These are phyloP conservation scores for Actenoides lindsayi DNA, from an alignment of 2,113 vertebrate genomes.

Conservation along the genomic window DNA sequence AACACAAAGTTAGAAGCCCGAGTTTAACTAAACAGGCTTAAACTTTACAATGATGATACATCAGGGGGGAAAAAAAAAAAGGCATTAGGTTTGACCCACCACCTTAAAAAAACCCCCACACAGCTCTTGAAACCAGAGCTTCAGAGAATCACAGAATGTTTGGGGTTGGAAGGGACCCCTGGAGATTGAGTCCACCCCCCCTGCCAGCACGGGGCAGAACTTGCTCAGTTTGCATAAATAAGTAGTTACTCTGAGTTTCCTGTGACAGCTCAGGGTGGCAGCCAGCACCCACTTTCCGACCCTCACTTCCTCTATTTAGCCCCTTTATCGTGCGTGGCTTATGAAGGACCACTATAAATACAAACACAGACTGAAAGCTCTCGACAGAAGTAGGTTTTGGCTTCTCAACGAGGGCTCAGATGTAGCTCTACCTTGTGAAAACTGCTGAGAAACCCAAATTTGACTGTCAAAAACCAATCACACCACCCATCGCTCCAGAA, in stretches of 20 bases:
- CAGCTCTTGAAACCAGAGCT: not conserved
- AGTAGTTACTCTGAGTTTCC: not conserved
- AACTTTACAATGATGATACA: not conserved
- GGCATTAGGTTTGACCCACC: rapidly evolving
- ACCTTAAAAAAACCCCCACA: not conserved
- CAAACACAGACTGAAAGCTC: not conserved
- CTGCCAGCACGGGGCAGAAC: too few relatives aligned
- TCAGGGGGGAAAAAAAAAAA: not conserved
- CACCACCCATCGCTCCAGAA: not conserved
- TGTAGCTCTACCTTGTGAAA: not conserved
- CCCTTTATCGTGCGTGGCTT: not conserved
- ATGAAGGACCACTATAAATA: not conserved
- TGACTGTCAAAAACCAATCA: not conserved
- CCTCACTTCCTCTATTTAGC: not conserved
- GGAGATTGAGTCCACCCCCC: too few relatives aligned
- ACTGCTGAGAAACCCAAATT: not conserved
- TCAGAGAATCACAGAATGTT: too few relatives aligned
- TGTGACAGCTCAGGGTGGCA: not conserved
- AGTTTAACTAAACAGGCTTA: not conserved
- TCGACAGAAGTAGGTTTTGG: not conserved
- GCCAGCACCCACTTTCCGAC: not conserved
- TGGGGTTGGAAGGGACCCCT: too few relatives aligned
- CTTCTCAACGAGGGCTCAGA: not conserved
- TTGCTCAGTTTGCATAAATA: not conserved
- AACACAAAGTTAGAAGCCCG: not conserved